A percentile compares a stretch with the other conserved stretches of the same genome.
Conservation (phyloP, 2,113 vertebrate genomes). For the Colaptes auratus region DNA sequence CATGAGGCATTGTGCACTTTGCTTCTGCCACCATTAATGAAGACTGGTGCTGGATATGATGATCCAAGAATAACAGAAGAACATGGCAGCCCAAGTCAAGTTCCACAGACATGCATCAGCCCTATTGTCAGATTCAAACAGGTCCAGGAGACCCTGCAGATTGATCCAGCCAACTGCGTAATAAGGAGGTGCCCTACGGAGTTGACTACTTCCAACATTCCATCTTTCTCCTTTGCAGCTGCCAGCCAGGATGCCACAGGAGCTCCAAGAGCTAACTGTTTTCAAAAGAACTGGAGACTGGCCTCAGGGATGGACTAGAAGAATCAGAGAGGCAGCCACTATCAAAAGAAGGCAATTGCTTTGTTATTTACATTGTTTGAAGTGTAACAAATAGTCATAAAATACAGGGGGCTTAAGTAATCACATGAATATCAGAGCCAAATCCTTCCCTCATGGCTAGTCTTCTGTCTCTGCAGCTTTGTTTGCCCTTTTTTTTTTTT, state of each 20-base stretch:
- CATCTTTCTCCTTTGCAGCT: background rate
- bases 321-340: background rate
- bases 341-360: background rate
- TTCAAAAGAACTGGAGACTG: background rate
- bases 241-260: background rate
- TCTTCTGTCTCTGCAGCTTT: background rate
- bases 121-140: background rate
- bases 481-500: too few species aligned
- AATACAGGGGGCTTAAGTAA: background rate
- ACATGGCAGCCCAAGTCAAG: background rate
- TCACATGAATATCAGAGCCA: background rate
- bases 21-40: background rate
- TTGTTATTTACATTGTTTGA: background rate
- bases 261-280: background rate
- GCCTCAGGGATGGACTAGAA: background rate
- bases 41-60: background rate
- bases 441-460: background rate
- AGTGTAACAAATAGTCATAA: background rate
- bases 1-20: background rate
- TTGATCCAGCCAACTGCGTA: background rate
- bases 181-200: background rate
- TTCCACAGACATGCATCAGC: background rate
- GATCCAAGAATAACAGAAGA: background rate
- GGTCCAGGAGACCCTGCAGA: background rate
- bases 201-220: background rate